phyloP scores from a whole-genome alignment of 1,140 invertebrate genomes.

The Leptopilina boulardi region DNA sequence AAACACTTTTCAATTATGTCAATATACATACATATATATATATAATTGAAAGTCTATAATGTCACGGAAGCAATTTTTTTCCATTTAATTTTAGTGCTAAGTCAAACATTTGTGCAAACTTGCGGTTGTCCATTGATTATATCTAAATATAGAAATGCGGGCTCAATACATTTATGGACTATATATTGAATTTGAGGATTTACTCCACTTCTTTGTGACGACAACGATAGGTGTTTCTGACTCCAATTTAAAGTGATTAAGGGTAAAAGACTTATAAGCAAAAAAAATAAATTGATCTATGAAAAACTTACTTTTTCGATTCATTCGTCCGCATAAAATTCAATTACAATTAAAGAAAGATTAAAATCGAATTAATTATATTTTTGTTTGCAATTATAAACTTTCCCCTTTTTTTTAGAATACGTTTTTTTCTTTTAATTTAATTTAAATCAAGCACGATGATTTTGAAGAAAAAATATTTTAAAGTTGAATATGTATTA shows the following conservation, averaged over 20 bases:
- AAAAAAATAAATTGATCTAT: too few relatives aligned
- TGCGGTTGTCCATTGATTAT: constrained; percentile 55
- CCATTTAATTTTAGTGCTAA: constrained; percentile 42
- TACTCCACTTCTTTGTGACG: constrained; percentile 10
- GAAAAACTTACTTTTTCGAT: neutral
- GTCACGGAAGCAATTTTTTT: constrained; percentile 38
- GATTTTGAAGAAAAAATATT: too few relatives aligned
- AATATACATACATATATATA: neutral
- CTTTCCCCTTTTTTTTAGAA: too few relatives aligned
- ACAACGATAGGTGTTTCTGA: neutral
- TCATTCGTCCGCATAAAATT: neutral
- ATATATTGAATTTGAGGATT: constrained; percentile 35
- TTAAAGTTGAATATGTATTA: too few relatives aligned
- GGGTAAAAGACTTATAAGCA: neutral
- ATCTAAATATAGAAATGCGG: constrained; percentile 59
- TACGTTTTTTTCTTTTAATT: too few relatives aligned
- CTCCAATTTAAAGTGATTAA: neutral
- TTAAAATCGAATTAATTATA: too few relatives aligned
- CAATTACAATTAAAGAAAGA: neutral
- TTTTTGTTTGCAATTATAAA: too few relatives aligned
- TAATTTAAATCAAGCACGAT: too few relatives aligned
- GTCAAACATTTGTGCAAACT: constrained; percentile 50
- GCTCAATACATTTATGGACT: constrained; percentile 44
- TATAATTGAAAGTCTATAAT: neutral
- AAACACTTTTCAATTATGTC: neutral